phyloP scores from a whole-genome alignment of 2,797 vertebrate species.

The Anguilla anguilla region DNA sequence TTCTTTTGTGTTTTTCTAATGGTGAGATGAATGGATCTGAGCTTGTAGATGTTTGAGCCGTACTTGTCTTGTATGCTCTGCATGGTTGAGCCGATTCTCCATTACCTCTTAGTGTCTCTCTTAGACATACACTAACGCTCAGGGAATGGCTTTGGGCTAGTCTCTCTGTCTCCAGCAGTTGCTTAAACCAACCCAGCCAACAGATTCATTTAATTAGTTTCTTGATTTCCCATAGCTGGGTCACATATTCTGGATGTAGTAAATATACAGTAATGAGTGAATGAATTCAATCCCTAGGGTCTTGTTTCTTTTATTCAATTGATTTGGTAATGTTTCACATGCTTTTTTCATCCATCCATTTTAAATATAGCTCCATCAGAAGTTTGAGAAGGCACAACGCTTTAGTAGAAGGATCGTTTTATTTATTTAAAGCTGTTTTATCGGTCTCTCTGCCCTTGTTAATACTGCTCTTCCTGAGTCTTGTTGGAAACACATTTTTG shows the following conservation, averaged over 20 bases:
- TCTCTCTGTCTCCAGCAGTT: background rate
- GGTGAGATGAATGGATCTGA: background rate
- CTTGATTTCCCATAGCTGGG: background rate
- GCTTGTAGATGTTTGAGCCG: background rate
- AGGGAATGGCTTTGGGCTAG: background rate
- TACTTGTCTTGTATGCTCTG: too few relatives aligned
- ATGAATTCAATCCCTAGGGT: conserved; percentile 18
- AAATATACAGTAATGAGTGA: background rate
- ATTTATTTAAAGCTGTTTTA: conserved; percentile 42
- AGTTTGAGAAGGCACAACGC: background rate
- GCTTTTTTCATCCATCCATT: background rate
- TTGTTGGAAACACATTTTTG: conserved; percentile 23
- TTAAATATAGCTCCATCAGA: background rate
- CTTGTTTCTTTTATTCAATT: background rate
- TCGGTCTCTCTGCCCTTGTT: conserved; percentile 39
- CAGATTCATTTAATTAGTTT: background rate
- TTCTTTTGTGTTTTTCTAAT: background rate
- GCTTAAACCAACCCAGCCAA: background rate
- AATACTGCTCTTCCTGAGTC: conserved; percentile 40
- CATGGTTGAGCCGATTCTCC: background rate
- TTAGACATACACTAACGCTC: background rate
- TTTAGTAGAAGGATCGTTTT: background rate
- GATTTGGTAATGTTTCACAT: conserved; percentile 1
- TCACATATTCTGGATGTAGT: background rate
- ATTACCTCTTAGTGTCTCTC: background rate